A percentile compares a stretch with the other conserved stretches of the same genome.
These are phyloP conservation scores for Dermolepida albohirtum DNA, from an alignment of 2,888 invertebrate species.

Conservation along the genomic window DNA sequence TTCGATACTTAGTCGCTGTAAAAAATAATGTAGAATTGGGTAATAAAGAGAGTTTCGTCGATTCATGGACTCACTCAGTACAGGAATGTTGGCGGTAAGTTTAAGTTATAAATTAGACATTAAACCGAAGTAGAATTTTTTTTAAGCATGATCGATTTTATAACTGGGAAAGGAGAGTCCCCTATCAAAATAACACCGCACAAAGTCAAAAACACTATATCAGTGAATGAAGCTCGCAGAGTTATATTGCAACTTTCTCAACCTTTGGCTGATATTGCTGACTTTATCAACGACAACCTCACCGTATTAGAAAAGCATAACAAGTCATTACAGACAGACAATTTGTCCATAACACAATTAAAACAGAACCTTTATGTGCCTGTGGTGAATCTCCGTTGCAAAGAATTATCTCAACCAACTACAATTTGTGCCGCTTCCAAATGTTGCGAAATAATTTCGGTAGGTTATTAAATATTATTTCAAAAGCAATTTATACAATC, in stretches of 20 bases:
- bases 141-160: slow-evolving; percentile 43
- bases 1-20: slow-evolving; percentile 56
- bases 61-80: slow-evolving; percentile 52
- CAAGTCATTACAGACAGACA: slow-evolving; percentile 35
- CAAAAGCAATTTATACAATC: no score
- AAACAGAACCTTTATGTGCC: slow-evolving; percentile 46
- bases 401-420: slow-evolving; percentile 44
- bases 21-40: slow-evolving; percentile 49
- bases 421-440: slow-evolving; percentile 47
- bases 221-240: slow-evolving; percentile 59
- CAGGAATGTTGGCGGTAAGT: slow-evolving; percentile 43
- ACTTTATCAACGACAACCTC: slow-evolving; percentile 59
- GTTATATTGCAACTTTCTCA: slow-evolving; percentile 58
- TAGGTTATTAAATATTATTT: slow-evolving; percentile 35
- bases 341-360: slow-evolving; percentile 42
- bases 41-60: slow-evolving; percentile 46
- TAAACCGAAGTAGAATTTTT: no score
- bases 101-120: not conserved
- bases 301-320: slow-evolving; percentile 54
- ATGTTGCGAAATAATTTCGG: slow-evolving; percentile 49
- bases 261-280: slow-evolving; percentile 60
- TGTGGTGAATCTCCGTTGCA: slow-evolving; percentile 44
- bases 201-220: slow-evolving; percentile 56
- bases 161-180: slow-evolving; percentile 35
- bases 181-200: slow-evolving; percentile 54